Conservation (phyloP, 2,797 vertebrate genomes). For the Molossus alvarezi region DNA sequence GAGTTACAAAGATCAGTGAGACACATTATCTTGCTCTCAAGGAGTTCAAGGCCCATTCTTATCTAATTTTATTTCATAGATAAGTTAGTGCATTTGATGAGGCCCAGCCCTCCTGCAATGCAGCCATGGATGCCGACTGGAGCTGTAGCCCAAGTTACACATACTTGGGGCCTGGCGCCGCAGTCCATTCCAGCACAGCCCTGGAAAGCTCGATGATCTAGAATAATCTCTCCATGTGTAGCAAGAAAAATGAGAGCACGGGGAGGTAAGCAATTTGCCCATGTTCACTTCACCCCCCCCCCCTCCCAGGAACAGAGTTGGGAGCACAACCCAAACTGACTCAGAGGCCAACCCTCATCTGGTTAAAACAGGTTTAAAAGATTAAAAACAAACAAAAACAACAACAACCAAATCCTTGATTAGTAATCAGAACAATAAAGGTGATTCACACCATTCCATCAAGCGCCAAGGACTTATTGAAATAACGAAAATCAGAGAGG, state of each 20-base stretch:
- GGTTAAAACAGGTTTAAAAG: slow-evolving; percentile 34
- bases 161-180: not conserved
- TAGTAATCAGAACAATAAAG: slow-evolving; percentile 70
- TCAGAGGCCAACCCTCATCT: not conserved
- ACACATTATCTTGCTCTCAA: not conserved
- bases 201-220: not conserved
- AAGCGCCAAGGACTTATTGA: slow-evolving; percentile 67
- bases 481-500: slow-evolving; percentile 72
- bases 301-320: not conserved
- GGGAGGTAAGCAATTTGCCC: not conserved
- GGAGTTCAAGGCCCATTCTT: not conserved
- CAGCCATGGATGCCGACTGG: not conserved
- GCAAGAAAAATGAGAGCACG: not conserved
- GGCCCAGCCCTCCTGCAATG: not conserved
- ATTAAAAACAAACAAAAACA: not conserved
- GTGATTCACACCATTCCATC: slow-evolving; percentile 49
- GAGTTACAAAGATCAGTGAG: slow-evolving; percentile 23
- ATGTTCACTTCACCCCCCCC: not conserved
- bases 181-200: not conserved
- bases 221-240: not conserved
- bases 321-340: not conserved
- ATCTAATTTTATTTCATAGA: slow-evolving; percentile 8
- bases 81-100: slow-evolving; percentile 13
- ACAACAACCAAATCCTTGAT: not conserved
- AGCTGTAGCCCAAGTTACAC: not conserved